These are phyloP conservation scores for Montipora capricornis DNA, from an alignment of 64 coral and sea anemone genomes.

Conservation along the genomic window DNA sequence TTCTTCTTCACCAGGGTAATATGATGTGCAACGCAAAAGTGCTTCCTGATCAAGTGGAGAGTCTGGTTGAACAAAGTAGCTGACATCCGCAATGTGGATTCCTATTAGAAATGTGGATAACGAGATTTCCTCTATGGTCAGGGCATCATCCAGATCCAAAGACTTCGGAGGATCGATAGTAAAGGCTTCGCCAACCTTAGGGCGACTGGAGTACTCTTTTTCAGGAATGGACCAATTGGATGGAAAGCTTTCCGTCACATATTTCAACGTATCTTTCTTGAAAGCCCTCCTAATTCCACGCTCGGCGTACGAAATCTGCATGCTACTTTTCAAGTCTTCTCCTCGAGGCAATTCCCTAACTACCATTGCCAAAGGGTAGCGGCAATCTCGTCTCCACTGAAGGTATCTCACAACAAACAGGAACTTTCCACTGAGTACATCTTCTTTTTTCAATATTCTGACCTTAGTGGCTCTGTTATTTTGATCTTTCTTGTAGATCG, in stretches of 20 bases:
- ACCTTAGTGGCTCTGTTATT: background rate
- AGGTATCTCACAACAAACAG: slow-evolving; percentile 81
- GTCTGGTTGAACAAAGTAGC: slow-evolving; percentile 74
- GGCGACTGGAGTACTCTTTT: too few species aligned
- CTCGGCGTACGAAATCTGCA: slow-evolving; percentile 72
- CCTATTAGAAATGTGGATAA: slow-evolving; percentile 52
- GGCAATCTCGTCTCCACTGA: slow-evolving; percentile 69
- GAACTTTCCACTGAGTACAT: slow-evolving; percentile 66
- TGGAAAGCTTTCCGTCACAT: too few species aligned
- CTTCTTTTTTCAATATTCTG: slow-evolving; percentile 48
- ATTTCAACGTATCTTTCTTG: too few species aligned
- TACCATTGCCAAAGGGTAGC: slow-evolving; percentile 60
- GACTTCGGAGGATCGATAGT: slow-evolving; percentile 86
- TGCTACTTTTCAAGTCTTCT: slow-evolving; percentile 49
- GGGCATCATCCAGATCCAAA: slow-evolving; percentile 86
- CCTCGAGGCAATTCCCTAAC: slow-evolving; percentile 49
- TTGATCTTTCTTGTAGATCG: slow-evolving; percentile 45
- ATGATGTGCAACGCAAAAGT: slow-evolving; percentile 58
- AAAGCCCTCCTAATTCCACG: slow-evolving; percentile 6
- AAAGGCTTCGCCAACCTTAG: slow-evolving; percentile 34
- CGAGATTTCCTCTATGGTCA: slow-evolving; percentile 45
- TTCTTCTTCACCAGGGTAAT: slow-evolving; percentile 62
- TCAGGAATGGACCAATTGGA: too few species aligned
- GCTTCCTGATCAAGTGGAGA: slow-evolving; percentile 78
- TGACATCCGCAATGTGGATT: slow-evolving; percentile 90